Conservation (phyloP, 35 echinoderm and acorn worm species). For the Anneissia japonica region DNA sequence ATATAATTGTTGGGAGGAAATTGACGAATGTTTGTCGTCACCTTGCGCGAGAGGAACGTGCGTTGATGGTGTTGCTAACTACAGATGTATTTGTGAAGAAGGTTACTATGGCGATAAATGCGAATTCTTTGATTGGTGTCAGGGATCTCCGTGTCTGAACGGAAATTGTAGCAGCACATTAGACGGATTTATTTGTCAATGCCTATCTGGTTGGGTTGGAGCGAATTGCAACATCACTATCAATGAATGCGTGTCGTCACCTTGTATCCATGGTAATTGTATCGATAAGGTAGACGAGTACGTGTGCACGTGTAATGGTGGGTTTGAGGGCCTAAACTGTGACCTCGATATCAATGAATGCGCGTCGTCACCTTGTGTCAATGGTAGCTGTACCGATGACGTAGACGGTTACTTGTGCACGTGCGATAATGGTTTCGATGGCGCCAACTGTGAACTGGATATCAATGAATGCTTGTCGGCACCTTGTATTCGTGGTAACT, state of each 20-base stretch:
- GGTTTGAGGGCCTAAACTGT: neutral
- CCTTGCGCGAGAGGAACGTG: neutral
- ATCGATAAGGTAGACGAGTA: neutral
- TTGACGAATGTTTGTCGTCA: slow-evolving; percentile 18
- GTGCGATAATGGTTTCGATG: neutral
- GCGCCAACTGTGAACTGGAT: neutral
- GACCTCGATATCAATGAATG: slow-evolving; percentile 6
- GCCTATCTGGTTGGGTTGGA: neutral
- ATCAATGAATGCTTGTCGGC: slow-evolving; percentile 10
- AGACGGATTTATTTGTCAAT: neutral
- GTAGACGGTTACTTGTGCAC: neutral
- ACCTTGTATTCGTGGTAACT: slow-evolving; percentile 9
- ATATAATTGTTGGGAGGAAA: neutral
- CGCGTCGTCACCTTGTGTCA: neutral
- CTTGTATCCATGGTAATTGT: slow-evolving; percentile 12
- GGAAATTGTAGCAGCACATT: neutral
- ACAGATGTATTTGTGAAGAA: neutral
- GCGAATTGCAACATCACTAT: neutral
- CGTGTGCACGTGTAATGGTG: neutral
- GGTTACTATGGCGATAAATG: neutral
- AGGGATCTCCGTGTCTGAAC: neutral
- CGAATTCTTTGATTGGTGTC: neutral
- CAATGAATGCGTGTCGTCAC: slow-evolving; percentile 13
- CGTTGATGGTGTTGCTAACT: neutral
- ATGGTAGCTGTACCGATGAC: neutral